Conservation (phyloP, 1,140 invertebrate species). For the Formica exsecta region DNA sequence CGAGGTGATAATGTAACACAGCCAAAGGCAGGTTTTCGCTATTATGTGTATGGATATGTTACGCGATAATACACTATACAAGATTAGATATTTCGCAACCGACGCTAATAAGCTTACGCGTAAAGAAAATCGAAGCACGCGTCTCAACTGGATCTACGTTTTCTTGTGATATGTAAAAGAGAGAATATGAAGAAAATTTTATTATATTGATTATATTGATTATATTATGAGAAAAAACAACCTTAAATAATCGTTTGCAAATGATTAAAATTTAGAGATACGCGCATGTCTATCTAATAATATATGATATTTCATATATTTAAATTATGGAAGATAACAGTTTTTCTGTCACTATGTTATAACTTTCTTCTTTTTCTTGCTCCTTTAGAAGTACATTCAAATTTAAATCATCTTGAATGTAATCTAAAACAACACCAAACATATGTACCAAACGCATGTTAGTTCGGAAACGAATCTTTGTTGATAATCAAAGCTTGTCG, state of each 20-base stretch:
- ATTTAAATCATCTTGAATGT: background rate
- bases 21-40: background rate
- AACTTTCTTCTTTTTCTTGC: too few relatives aligned
- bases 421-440: background rate
- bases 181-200: background rate
- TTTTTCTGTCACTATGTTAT: background rate
- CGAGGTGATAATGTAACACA: conserved; percentile 27
- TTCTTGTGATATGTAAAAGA: background rate
- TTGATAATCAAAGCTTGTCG: conserved; percentile 30
- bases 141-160: background rate
- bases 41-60: conserved; percentile 48
- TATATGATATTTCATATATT: background rate
- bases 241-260: conserved; percentile 10
- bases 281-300: background rate
- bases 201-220: too few relatives aligned
- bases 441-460: background rate
- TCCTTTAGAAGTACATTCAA: background rate
- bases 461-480: background rate
- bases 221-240: too few relatives aligned
- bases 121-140: conserved; percentile 34
- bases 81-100: conserved; percentile 69
- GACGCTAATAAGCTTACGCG: conserved; percentile 57
- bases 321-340: background rate
- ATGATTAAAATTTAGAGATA: background rate
- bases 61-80: conserved; percentile 73